Conservation (phyloP, 53 echinoderm and acorn worm genomes). For the Patiria pectinifera region DNA sequence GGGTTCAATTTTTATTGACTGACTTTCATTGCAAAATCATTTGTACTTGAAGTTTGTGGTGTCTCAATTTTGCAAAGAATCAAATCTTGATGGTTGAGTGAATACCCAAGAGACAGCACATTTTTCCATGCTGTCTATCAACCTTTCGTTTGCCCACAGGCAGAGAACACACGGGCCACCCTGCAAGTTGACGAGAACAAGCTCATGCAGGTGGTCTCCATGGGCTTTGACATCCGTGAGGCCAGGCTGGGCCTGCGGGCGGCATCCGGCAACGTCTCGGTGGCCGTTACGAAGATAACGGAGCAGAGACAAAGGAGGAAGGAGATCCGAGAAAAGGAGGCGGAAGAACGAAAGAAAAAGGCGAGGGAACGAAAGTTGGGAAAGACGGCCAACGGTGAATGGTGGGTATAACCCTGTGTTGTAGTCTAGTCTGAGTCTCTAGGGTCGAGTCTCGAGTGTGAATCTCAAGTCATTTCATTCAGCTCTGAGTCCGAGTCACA, state of each 20-base stretch:
- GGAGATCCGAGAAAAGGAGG: conserved; percentile 80
- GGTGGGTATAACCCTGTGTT: conserved; percentile 61
- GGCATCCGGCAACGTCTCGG: conserved; percentile 76
- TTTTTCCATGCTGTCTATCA: too few relatives aligned
- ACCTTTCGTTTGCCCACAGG: conserved; percentile 39
- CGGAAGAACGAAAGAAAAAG: conserved; percentile 77
- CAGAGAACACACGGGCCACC: conserved; percentile 71
- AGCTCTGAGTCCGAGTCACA: too few relatives aligned
- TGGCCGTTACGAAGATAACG: conserved; percentile 85
- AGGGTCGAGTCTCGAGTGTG: too few relatives aligned
- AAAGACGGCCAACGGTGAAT: conserved; percentile 92
- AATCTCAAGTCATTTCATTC: too few relatives aligned
- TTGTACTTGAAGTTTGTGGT: too few relatives aligned
- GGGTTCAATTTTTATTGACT: too few relatives aligned
- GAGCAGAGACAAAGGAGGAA: conserved; percentile 86
- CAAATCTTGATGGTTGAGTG: too few relatives aligned
- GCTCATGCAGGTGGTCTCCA: conserved; percentile 87
- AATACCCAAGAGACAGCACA: too few relatives aligned
- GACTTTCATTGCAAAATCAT: too few relatives aligned
- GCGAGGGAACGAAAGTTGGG: conserved; percentile 73
- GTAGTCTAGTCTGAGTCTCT: neutral
- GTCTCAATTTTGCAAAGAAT: too few relatives aligned
- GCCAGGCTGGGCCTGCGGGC: conserved; percentile 92
- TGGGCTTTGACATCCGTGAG: conserved; percentile 91
- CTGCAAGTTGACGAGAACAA: conserved; percentile 91